Percentiles rank a stretch among this genome's conserved stretches.
Conservation (phyloP, 2,113 vertebrate genomes). For the Archilochus colubris region DNA sequence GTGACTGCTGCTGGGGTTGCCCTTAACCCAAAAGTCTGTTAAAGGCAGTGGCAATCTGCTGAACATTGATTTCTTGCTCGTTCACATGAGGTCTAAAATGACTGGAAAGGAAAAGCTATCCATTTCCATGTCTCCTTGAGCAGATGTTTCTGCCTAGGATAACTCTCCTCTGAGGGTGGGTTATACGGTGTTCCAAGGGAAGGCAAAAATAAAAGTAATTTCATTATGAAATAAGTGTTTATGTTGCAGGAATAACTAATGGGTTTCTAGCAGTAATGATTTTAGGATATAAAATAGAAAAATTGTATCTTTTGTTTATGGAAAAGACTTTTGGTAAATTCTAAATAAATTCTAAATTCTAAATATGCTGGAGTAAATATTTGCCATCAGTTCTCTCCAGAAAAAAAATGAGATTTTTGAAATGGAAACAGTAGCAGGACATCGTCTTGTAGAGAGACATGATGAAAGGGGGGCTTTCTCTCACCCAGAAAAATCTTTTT, state of each 20-base stretch:
- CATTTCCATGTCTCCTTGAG: background rate
- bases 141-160: background rate
- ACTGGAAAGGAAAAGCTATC: background rate
- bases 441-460: background rate
- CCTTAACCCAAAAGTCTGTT: background rate
- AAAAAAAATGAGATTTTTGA: background rate
- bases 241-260: background rate
- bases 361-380: background rate
- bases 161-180: background rate
- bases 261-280: background rate
- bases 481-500: background rate
- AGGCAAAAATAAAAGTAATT: conserved; percentile 1
- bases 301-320: background rate
- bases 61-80: background rate
- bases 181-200: background rate
- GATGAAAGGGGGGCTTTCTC: background rate
- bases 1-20: background rate
- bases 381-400: background rate
- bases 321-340: background rate
- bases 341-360: background rate
- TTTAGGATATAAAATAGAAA: background rate
- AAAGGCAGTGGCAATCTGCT: background rate
- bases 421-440: background rate
- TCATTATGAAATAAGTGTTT: background rate
- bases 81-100: background rate